These are phyloP conservation scores for Anthoscopus minutus DNA, from an alignment of 2,113 vertebrate genomes.

Conservation along the genomic window DNA sequence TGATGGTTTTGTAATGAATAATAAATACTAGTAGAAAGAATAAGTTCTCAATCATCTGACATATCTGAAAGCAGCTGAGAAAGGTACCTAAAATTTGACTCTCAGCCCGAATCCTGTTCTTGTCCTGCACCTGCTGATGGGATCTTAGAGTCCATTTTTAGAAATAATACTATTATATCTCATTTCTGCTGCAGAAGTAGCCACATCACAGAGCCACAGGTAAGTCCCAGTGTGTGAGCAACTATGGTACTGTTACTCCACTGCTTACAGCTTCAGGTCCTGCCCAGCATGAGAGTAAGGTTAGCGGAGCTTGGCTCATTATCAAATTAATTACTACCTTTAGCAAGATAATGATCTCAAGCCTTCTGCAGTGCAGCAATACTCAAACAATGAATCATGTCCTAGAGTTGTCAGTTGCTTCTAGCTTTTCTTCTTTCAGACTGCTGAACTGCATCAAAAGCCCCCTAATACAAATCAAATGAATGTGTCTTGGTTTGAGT, in stretches of 20 bases:
- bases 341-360: constrained; percentile 33
- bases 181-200: neutral
- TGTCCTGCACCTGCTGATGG: neutral
- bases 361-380: neutral
- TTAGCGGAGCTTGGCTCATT: neutral
- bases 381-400: constrained; percentile 24
- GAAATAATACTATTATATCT: neutral
- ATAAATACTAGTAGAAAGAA: neutral
- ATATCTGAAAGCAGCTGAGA: neutral
- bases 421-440: neutral
- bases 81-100: neutral
- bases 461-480: neutral
- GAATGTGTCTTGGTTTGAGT: neutral
- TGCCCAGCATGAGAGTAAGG: neutral
- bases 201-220: neutral
- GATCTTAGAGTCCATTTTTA: neutral
- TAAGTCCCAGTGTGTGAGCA: neutral
- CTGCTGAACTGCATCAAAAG: neutral
- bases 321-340: constrained; percentile 29
- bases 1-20: neutral
- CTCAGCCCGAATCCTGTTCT: neutral
- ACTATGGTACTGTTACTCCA: neutral
- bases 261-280: neutral
- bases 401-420: neutral
- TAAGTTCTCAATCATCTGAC: neutral